Evolutionary conservation across 2,113 vertebrate species (phyloP), one percentile per base, ranked within the genome.

Genomic region (Oreochromis niloticus): DNA sequence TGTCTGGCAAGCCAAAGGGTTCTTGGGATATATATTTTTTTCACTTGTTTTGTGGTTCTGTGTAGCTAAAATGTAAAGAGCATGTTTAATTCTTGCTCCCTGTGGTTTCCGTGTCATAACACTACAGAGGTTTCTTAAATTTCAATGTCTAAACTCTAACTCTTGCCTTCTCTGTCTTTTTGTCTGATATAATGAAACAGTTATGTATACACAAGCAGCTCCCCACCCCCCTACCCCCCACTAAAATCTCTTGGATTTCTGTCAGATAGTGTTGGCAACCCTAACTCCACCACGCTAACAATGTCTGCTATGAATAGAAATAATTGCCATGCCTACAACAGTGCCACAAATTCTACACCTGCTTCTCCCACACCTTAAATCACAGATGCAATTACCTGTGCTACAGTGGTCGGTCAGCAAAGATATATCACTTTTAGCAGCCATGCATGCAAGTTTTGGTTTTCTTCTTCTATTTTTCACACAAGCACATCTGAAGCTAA

Each of bases 271-370:
- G 56, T 75, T 92, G 83, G 84, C 61, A 88, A 61, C 46, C 34
- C 39, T 14, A 24, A 22, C 22, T 81, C 73, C 19, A 43, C 54
- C 78, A 56, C 11, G 12, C 85, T 87, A 90, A 91, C 75, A 71
- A 81, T 88, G 61, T 83, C 81, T 85, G 71, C 85, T 91, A 88
- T 91, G 57, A 92, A 90, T 89, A 91, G 89, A 88, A 85, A 85
- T 83, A 61, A 89, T 87, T 68, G 41, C 39, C 55, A 85, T 84
- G 55, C 55, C 83, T 59, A 68, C 57, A 89, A 85, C 78, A 54
- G 82, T 41, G 71, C 61, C 4, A 36, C 34, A 82, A 22, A 82
- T 84, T 86, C 85, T 57, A 83, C 85, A 92, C 85, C 87, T 88
- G 90, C 87, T 87, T 90, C 80, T 90, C 73, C n/a, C 50, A 75